Conservation (phyloP, 1,140 invertebrate species). For the Pissodes strobi region DNA sequence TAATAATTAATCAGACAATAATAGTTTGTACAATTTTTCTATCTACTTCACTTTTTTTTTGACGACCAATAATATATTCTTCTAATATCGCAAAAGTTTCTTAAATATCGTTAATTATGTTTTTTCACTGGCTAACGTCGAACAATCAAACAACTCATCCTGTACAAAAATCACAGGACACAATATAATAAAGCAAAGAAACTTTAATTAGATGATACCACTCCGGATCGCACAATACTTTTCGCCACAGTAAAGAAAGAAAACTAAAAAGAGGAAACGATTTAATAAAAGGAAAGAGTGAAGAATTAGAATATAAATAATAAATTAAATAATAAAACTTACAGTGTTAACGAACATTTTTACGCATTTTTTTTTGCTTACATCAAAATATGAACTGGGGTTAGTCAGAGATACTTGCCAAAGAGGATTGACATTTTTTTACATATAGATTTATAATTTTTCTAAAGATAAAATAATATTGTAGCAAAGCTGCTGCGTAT, state of each 20-base stretch:
- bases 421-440: too few relatives aligned
- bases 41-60: too few relatives aligned
- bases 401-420: too few relatives aligned
- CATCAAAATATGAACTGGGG: too few relatives aligned
- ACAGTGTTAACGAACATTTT: constrained; percentile 34
- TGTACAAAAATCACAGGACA: not conserved
- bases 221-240: constrained; percentile 6
- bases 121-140: constrained; percentile 1
- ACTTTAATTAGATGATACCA: not conserved
- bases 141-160: constrained; percentile 14
- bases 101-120: too few relatives aligned
- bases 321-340: constrained; percentile 36
- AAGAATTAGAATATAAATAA: constrained; percentile 34
- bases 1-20: too few relatives aligned
- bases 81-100: too few relatives aligned
- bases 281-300: constrained; percentile 32
- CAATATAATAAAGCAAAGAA: constrained; percentile 4
- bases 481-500: constrained; percentile 53
- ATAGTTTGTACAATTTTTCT: too few relatives aligned
- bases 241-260: constrained; percentile 14
- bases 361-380: constrained; percentile 32
- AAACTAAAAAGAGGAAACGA: constrained; percentile 12
- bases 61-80: too few relatives aligned
- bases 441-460: too few relatives aligned
- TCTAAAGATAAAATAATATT: constrained; percentile 41